Base-by-base conservation (phyloP, 2,797 vertebrate species). In the Falco naumanni region DNA sequence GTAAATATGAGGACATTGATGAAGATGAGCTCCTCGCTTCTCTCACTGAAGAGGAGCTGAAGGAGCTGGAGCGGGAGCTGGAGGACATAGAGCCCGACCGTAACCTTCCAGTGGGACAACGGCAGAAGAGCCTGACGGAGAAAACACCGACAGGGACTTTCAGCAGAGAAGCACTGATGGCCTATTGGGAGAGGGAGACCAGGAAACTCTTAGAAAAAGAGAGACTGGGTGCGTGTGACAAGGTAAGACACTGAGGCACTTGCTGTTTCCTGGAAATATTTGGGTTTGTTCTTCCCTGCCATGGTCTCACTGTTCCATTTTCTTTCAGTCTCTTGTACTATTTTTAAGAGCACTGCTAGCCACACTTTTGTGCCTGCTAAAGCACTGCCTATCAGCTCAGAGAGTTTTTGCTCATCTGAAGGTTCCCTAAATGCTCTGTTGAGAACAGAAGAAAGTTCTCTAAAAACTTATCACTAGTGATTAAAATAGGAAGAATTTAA, bases 181-280 rank as follows among this genome's bases (percentile, higher is more conserved):
- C 99, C 91, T 99, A 99, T 51, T 99, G 99, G 99, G 99, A 99
- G 97, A 99, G 98, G 19, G 99, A 99, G 97, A 99, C 99, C 6
- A 98, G 96, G 19, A 99, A 98, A 96, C 97, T 99, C 78, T 95
- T 99, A 94, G 99, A 99, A 93, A 98, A 99, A 87, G 99, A 99
- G 95, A 98, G 98, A 50, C 13, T 98, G 95, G 98, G 98, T 69
- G 91, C 98, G 0, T 97, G 96, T 1, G 98, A 98, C 79, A 98
- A 98, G 98, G 98, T 98, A 97, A 86, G 97, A 57, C 8, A 6
- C 41, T 8, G 39, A 51, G 60, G 34, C 10, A 28, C 84, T 92
- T 12, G 6, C 61, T 71, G 39, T 53, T 53, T 69, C 66, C 78
- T 69, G 2, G 11, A 69, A 82, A 64, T 80, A 13, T 11, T 53